Conservation (phyloP, 2,113 vertebrate genomes). For the Cephalopholis sonnerati region DNA sequence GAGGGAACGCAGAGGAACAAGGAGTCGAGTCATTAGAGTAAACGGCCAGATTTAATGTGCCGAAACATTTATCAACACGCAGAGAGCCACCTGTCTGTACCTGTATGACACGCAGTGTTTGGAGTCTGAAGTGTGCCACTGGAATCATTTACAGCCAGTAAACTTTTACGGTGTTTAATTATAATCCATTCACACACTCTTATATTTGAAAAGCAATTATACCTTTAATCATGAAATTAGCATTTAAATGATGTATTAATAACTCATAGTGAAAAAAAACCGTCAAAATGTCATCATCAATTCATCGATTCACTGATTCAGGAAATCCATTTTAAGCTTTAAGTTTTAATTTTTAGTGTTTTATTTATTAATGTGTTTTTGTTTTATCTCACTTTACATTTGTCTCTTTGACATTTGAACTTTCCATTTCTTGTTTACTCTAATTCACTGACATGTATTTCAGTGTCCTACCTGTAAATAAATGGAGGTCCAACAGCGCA, state of each 20-base stretch:
- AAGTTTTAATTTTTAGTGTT: background rate
- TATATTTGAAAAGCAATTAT: background rate
- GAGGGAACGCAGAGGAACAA: conserved; percentile 36
- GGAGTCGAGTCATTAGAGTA: conserved; percentile 39
- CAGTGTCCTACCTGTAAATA: too few species aligned
- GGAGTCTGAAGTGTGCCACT: too few species aligned
- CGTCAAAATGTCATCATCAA: background rate
- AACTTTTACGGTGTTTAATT: background rate
- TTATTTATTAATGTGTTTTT: background rate
- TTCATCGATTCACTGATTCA: background rate
- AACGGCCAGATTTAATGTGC: conserved; percentile 23
- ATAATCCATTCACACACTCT: background rate
- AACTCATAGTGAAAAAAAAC: background rate
- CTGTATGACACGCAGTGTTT: too few species aligned
- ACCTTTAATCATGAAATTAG: background rate
- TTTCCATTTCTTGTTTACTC: background rate
- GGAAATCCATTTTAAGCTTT: background rate
- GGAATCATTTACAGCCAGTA: background rate
- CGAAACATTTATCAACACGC: conserved; percentile 28
- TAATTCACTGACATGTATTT: background rate
- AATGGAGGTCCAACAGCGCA: background rate
- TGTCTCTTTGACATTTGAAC: background rate
- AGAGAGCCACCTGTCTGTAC: conserved; percentile 19
- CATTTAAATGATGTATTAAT: conserved; percentile 1
- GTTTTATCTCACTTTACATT: background rate